Base-by-base conservation (phyloP, 2,888 invertebrate species). In the Tigriopus californicus region DNA sequence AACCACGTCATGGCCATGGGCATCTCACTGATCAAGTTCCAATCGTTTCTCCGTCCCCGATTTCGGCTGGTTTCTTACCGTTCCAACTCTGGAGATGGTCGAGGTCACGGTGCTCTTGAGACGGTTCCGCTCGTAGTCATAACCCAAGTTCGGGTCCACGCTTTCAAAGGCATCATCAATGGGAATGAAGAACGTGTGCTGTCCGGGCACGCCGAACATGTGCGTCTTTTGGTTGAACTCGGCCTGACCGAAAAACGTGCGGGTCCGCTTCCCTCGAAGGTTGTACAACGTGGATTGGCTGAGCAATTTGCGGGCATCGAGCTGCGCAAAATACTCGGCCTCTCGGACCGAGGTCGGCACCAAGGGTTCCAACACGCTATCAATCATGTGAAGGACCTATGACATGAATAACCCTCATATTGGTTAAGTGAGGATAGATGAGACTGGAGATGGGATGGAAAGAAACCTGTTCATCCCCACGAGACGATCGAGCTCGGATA, bases 161-260 rank as follows among this genome's bases (percentile, higher is more conserved):
- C 33, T 88, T 79, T 83, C 83, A 67, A 88, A 86, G 61, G 87
- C 88, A 70, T 86, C 85, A 71, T 90, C 89, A 48, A 90, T 81
- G 8, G 91, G 90, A 66, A 91, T 82, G 69, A 91, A 86, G 73
- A 87, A 91, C 15, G 91, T 91, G 70, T 83, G 83, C 61, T 81
- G 78, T 54, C 87, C 88, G 64, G 82, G 82, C 41, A 80, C 79
- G 66, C 79, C 80, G 71, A 84, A 87, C 49, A 86, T 78, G 61
- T 80, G 33, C 3, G 33, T 79, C 67, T 80, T 79, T 72, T 85
- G 85, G 65, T 80, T 77, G 65, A 80, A 79, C 64, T 81, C 75
- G 66, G 78, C 76, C 41, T 40, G 51, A 15, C 33, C 13, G 13
- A 15, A 33, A 58, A 58, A 58, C 1, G 49, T 18, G n/a, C 56